These are phyloP conservation scores for Montipora capitata DNA, from an alignment of 92 coral and sea anemone genomes.

Conservation along the genomic window DNA sequence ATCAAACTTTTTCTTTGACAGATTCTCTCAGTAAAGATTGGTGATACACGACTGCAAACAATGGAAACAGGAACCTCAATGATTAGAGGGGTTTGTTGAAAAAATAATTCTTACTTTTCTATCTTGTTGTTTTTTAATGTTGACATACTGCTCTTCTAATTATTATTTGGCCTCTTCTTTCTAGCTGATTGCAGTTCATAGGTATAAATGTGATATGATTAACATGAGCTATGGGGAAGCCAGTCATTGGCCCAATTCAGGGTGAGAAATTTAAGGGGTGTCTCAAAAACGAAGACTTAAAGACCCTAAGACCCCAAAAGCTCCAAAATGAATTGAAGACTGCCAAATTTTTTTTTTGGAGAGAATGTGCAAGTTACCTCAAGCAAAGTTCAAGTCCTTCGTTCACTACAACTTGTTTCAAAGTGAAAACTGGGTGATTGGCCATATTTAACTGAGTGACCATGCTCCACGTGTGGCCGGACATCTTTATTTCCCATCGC, in stretches of 20 bases:
- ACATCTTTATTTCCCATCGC: too few relatives aligned
- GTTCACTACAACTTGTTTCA: too few relatives aligned
- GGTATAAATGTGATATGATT: conserved; percentile 94
- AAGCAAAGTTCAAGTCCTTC: too few relatives aligned
- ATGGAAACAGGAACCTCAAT: conserved; percentile 98
- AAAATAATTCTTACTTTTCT: neutral
- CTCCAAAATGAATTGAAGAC: too few relatives aligned
- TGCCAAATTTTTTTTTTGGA: too few relatives aligned
- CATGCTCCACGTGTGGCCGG: too few relatives aligned
- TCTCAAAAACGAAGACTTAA: too few relatives aligned
- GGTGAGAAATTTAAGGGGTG: conserved; percentile 62
- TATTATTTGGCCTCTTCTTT: neutral
- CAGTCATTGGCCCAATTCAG: conserved; percentile 97
- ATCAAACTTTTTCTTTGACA: conserved; percentile 7
- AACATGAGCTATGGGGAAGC: conserved; percentile 99
- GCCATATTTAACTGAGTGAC: too few relatives aligned
- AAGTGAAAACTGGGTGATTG: too few relatives aligned
- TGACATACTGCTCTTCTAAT: neutral
- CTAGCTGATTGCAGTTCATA: conserved; percentile 92
- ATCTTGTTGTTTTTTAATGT: too few relatives aligned
- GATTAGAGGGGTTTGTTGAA: conserved; percentile 90
- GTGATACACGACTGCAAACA: conserved; percentile 93
- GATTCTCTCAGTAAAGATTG: conserved; percentile 96
- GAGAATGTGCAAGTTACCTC: too few relatives aligned
- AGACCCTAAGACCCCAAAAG: too few relatives aligned